phyloP scores from a whole-genome alignment of 2,888 invertebrate species.

The Diogma glabrata region DNA sequence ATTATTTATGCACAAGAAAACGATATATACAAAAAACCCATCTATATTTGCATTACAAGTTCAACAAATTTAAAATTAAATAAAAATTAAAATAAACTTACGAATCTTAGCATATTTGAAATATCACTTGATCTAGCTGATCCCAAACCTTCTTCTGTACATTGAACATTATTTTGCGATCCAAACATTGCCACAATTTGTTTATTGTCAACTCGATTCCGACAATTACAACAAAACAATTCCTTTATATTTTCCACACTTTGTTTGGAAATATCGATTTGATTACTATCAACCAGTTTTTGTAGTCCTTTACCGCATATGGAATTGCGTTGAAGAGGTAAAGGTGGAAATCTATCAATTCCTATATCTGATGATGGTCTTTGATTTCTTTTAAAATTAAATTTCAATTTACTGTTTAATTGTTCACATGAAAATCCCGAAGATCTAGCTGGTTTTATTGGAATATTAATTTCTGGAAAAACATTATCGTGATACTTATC shows the following conservation, averaged over 20 bases:
- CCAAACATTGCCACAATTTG: background rate
- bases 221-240: background rate
- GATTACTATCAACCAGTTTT: background rate
- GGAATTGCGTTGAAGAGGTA: constrained; percentile 15
- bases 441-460: no score
- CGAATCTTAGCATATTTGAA: constrained; percentile 5
- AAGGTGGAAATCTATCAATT: no score
- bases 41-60: background rate
- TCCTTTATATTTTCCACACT: constrained; percentile 5
- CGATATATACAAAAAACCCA: no score
- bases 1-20: no score
- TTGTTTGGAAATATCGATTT: no score
- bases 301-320: constrained; percentile 16
- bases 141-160: no score
- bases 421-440: no score
- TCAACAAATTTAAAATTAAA: background rate
- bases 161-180: constrained; percentile 5
- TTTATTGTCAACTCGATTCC: background rate
- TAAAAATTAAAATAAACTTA: constrained; percentile 3
- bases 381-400: no score
- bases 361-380: no score
- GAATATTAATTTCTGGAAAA: no score
- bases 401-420: no score
- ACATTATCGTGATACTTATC: no score
- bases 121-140: constrained; percentile 1